A percentile compares a stretch with the other conserved stretches of the same genome.
These are phyloP conservation scores for Odocoileus hemionus DNA, from an alignment of 2,113 vertebrate species.

Conservation along the genomic window DNA sequence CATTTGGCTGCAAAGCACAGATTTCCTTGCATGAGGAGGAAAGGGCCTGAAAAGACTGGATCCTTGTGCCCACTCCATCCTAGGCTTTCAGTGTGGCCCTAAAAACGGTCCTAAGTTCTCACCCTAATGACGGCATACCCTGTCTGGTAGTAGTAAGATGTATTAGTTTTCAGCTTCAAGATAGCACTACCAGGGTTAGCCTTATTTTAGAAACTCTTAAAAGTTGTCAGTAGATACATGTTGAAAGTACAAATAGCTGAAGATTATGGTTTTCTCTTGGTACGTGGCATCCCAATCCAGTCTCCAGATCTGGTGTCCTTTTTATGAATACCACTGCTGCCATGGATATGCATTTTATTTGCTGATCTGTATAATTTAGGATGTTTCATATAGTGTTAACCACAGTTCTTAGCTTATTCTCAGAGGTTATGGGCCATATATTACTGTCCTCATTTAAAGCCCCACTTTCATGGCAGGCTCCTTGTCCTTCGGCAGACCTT, in stretches of 20 bases:
- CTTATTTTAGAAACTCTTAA: neutral
- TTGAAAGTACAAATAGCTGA: neutral
- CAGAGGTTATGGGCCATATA: neutral
- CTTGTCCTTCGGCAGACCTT: neutral
- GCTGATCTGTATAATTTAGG: neutral
- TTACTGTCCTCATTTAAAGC: neutral
- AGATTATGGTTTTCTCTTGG: neutral
- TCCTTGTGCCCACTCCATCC: no score
- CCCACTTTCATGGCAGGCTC: neutral
- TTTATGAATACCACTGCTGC: neutral
- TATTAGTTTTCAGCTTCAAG: neutral
- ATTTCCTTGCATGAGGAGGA: neutral
- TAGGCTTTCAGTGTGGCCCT: neutral
- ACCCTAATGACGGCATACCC: neutral
- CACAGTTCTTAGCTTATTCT: neutral
- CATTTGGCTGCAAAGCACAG: neutral
- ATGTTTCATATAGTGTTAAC: neutral
- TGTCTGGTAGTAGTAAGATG: neutral
- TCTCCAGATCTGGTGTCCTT: neutral
- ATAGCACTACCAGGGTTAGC: neutral
- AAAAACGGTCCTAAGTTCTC: neutral
- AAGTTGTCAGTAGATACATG: neutral
- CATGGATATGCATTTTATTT: neutral
- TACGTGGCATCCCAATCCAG: neutral
- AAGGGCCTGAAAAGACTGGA: neutral